phyloP scores from a whole-genome alignment of 2,888 invertebrate species.

The Coecobrya sp. region DNA sequence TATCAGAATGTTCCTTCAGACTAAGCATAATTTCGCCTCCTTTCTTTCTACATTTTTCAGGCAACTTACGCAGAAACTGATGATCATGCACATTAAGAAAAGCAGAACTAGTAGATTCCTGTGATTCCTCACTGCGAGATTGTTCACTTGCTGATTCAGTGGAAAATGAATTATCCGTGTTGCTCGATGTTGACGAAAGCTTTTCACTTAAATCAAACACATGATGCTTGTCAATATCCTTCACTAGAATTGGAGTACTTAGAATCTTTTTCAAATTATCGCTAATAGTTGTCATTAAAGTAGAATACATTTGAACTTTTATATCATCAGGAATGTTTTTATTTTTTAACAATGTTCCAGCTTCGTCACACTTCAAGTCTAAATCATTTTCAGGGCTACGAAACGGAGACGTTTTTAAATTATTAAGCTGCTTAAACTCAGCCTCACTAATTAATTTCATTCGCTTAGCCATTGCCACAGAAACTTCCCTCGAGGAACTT shows the following conservation, averaged over 20 bases:
- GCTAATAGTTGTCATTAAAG: not conserved
- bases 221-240: not conserved
- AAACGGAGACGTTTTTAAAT: not conserved
- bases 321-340: constrained; percentile 36
- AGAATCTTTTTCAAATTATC: constrained; percentile 2
- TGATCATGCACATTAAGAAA: not conserved
- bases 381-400: not conserved
- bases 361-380: not conserved
- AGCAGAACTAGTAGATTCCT: not conserved
- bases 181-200: too few relatives aligned
- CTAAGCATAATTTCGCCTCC: constrained; percentile 48
- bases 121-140: not conserved
- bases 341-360: not conserved
- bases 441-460: constrained; percentile 79
- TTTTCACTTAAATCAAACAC: too few relatives aligned
- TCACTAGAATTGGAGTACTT: constrained; percentile 4
- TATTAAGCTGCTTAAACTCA: constrained; percentile 39
- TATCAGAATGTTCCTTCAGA: constrained; percentile 51
- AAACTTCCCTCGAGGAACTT: constrained; percentile 35
- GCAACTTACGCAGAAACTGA: constrained; percentile 2
- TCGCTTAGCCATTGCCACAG: constrained; percentile 76
- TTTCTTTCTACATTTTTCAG: constrained; percentile 5
- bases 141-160: not conserved
- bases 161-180: not conserved
- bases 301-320: not conserved